A percentile compares a stretch with the other conserved stretches of the same genome.
phyloP scores from a whole-genome alignment of 2,797 vertebrate species.

The Eospalax fontanierii region DNA sequence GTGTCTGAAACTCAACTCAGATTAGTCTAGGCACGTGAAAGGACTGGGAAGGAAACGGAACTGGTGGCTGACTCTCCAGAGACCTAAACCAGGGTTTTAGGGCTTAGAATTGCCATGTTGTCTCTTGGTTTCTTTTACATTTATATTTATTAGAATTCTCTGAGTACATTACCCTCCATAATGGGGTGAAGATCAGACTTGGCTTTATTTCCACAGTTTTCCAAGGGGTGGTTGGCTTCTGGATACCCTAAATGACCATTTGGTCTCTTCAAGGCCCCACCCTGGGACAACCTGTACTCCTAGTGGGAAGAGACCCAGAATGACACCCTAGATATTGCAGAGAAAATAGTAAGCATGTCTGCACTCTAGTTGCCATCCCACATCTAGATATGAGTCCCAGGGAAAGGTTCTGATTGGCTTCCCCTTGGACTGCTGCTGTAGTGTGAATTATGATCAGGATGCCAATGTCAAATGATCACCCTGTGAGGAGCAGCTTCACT shows the following conservation, averaged over 20 bases:
- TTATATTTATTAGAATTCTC: slow-evolving; percentile 14
- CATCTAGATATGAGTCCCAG: not conserved
- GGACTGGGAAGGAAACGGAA: not conserved
- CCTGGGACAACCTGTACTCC: not conserved
- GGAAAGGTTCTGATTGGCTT: not conserved
- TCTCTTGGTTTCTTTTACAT: slow-evolving; percentile 17
- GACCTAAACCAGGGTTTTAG: rapidly evolving
- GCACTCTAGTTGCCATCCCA: not conserved
- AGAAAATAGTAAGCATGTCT: not conserved
- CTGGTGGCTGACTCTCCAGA: not conserved
- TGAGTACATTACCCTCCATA: not conserved
- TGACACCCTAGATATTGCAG: not conserved
- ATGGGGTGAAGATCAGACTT: slow-evolving; percentile 49
- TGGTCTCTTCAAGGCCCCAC: not conserved
- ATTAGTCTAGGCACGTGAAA: not conserved
- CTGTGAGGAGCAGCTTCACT: not conserved
- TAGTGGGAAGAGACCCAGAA: not conserved
- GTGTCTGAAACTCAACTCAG: not conserved
- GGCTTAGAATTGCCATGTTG: not conserved
- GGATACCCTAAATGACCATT: not conserved
- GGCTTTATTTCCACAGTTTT: slow-evolving; percentile 73
- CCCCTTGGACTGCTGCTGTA: not conserved
- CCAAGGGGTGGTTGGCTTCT: not conserved
- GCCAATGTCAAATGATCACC: not conserved
- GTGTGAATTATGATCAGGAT: not conserved